Conservation (phyloP, 2,113 vertebrate species). For the Ellobius talpinus region DNA sequence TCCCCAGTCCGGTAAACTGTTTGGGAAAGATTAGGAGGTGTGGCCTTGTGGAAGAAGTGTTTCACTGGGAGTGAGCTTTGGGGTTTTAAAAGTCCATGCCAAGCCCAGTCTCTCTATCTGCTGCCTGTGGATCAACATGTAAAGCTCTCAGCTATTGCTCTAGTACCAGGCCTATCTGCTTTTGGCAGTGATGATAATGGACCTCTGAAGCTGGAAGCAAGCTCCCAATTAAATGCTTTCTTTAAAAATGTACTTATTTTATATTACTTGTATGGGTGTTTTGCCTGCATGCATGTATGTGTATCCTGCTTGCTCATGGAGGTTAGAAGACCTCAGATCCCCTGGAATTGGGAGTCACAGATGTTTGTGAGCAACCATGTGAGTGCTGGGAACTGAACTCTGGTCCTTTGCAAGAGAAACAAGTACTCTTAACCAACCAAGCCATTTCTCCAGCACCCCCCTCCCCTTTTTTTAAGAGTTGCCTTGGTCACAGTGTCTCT, state of each 20-base stretch:
- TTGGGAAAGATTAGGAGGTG: not conserved
- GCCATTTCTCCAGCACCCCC: not conserved
- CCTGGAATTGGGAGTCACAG: not conserved
- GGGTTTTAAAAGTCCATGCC: not conserved
- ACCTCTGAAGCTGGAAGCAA: not conserved
- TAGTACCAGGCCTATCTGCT: too few relatives aligned
- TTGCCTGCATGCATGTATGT: not conserved
- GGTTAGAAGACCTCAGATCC: not conserved
- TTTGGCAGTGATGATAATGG: not conserved
- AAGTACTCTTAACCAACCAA: not conserved
- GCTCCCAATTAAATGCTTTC: too few relatives aligned
- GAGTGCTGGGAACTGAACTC: not conserved
- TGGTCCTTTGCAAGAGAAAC: not conserved
- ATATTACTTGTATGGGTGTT: not conserved
- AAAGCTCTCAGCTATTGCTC: not conserved
- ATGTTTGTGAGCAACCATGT: not conserved
- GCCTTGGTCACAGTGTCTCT: not conserved
- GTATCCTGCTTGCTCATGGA: not conserved
- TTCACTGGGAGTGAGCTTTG: not conserved
- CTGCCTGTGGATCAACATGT: not conserved
- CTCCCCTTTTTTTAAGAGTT: accelerated
- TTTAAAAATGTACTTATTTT: not conserved
- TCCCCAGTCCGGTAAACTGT: too few relatives aligned
- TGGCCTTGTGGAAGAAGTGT: not conserved
- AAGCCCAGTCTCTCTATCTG: not conserved